phyloP scores from a whole-genome alignment of 1,140 invertebrate genomes.

The Acromyrmex echinatior region DNA sequence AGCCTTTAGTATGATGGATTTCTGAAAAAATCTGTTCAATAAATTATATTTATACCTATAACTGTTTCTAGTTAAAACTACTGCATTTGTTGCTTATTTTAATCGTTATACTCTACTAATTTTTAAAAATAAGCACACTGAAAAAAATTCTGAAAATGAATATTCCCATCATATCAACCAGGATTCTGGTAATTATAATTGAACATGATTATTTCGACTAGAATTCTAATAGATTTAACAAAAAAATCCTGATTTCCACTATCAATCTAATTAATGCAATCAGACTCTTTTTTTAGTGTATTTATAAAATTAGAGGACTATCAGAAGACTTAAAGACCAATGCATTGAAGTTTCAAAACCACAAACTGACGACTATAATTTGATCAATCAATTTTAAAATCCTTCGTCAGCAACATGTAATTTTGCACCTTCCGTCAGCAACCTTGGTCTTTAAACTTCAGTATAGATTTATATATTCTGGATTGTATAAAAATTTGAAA shows the following conservation, averaged over 20 bases:
- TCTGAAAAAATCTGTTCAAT: background rate
- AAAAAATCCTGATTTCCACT: too few species aligned
- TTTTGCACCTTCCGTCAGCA: too few species aligned
- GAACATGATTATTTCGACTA: too few species aligned
- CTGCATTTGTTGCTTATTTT: background rate
- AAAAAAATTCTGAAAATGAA: too few species aligned
- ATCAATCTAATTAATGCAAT: background rate
- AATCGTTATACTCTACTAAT: background rate
- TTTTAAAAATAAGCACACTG: too few species aligned
- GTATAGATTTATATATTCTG: too few species aligned
- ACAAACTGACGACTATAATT: background rate
- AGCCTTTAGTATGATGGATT: background rate
- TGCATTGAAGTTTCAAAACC: background rate
- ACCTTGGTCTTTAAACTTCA: too few species aligned
- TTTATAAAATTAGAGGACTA: background rate
- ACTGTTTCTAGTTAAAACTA: background rate
- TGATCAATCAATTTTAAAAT: background rate
- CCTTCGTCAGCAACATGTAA: too few species aligned
- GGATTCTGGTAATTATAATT: too few species aligned
- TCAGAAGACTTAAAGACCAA: background rate
- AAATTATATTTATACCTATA: background rate
- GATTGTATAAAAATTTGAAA: too few species aligned
- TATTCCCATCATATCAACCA: too few species aligned
- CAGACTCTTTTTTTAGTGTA: background rate
- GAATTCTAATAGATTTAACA: too few species aligned